Evolutionary conservation across 2,113 vertebrate genomes (phyloP), one percentile per base, ranked within the genome.

Genomic region (Platichthys stellatus): DNA sequence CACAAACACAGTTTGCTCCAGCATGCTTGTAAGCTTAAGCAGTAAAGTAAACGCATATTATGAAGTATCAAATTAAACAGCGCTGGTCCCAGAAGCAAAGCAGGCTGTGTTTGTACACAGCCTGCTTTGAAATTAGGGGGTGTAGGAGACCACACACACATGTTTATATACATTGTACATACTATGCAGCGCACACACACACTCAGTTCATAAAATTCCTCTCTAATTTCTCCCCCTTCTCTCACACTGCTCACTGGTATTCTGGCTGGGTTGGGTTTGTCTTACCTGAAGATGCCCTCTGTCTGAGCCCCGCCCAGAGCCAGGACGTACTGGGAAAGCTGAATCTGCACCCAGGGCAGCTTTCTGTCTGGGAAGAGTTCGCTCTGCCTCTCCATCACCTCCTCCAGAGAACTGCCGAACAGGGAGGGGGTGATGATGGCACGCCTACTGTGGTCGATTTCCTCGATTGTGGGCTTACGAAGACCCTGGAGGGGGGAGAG

Each of bases 281-380:
- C 91, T 93, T 83, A 97, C 96, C 96, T 96, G 93, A 97, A 97
- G 91, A 97, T 97, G 59, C 96, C 96, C 83, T 97, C 96, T 0
- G 96, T 95, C 86, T 96, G 95, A 58, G 96, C 95, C 54, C 96
- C 96, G 8, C 95, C 96, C 81, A 97, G 87, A 31, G 94, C 94
- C 75, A 97, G 90, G 35, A 97, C 96, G 28, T 96, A 96, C 90
- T 96, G 95, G 0, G 96, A 97, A 0, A 97, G 95, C 90, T 97
- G 96, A 2, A 96, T 96, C 90, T 97, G 96, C 74, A 96, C 96
- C 96, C 96, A 97, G 28, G 96, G 96, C 85, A 97, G 91, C 67
- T 94, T 95, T 74, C 94, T 93, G 70, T 94, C 94, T 0, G 96
- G 96, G 89, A 94, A 96, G 62, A 94, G 90, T 66, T 96, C 94